These are phyloP conservation scores for Lucilia cuprina DNA, from an alignment of 1,140 invertebrate genomes.

Conservation along the genomic window DNA sequence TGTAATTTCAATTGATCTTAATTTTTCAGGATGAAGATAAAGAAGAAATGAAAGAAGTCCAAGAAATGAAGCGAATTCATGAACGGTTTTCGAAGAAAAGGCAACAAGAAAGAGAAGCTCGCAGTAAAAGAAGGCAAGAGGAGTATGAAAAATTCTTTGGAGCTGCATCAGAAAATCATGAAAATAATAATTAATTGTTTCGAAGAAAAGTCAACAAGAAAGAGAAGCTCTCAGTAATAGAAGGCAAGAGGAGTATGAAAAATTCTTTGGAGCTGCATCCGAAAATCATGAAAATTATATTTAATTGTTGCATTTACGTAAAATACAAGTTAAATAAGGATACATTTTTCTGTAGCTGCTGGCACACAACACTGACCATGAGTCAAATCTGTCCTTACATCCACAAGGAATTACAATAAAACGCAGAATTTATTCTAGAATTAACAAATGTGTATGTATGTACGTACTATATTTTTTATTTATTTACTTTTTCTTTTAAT, in stretches of 20 bases:
- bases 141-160: constrained; percentile 59
- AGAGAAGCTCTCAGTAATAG: constrained; percentile 50
- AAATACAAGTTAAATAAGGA: no score
- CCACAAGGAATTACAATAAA: no score
- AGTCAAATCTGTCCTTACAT: no score
- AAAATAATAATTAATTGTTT: constrained; percentile 62
- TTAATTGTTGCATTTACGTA: neutral
- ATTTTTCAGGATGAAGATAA: constrained; percentile 82
- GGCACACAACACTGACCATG: no score
- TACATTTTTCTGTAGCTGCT: no score
- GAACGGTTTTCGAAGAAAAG: constrained; percentile 76
- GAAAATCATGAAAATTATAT: constrained; percentile 51
- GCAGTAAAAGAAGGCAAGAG: constrained; percentile 50
- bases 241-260: constrained; percentile 57
- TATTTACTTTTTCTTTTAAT: no score
- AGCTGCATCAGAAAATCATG: constrained; percentile 38
- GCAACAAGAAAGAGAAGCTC: constrained; percentile 59
- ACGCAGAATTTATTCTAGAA: no score
- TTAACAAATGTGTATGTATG: no score
- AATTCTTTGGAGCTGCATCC: constrained; percentile 48
- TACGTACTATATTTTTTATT: no score
- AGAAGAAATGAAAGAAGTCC: constrained; percentile 91
- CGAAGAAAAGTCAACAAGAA: constrained; percentile 70
- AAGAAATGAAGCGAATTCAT: constrained; percentile 88
- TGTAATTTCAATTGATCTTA: neutral